Evolutionary conservation across 2,797 vertebrate species (phyloP).

Genomic region (Jordanella pulchra): DNA sequence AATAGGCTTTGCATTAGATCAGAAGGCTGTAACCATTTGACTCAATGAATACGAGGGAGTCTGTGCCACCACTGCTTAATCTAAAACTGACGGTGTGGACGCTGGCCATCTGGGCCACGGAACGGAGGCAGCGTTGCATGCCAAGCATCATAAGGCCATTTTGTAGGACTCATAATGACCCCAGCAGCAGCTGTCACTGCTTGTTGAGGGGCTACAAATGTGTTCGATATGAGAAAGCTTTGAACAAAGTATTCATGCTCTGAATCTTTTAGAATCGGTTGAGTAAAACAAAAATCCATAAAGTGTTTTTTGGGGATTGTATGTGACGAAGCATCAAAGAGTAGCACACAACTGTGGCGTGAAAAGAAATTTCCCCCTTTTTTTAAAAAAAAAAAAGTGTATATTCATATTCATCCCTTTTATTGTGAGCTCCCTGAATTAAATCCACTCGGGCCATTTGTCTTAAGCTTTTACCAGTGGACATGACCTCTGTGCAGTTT

Average conservation of each 20-base stretch:
- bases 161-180: conserved; percentile 26
- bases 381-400: background rate
- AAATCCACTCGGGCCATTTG: no score
- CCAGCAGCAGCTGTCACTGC: conserved; percentile 21
- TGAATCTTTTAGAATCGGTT: background rate
- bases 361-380: background rate
- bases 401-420: no score
- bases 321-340: background rate
- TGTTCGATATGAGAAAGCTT: conserved; percentile 4
- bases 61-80: conserved; percentile 45
- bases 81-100: conserved; percentile 35
- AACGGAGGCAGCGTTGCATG: conserved; percentile 48
- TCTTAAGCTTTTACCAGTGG: no score
- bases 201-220: conserved; percentile 20
- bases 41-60: conserved; percentile 50
- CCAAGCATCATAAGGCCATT: conserved; percentile 13
- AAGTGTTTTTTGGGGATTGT: background rate
- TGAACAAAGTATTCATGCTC: background rate
- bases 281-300: background rate
- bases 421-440: no score
- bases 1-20: conserved; percentile 22
- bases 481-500: background rate
- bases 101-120: conserved; percentile 50
- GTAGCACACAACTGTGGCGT: background rate
- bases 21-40: conserved; percentile 26